These are phyloP conservation scores for Hydrolagus colliei DNA, from an alignment of 2,797 vertebrate species.

Conservation along the genomic window DNA sequence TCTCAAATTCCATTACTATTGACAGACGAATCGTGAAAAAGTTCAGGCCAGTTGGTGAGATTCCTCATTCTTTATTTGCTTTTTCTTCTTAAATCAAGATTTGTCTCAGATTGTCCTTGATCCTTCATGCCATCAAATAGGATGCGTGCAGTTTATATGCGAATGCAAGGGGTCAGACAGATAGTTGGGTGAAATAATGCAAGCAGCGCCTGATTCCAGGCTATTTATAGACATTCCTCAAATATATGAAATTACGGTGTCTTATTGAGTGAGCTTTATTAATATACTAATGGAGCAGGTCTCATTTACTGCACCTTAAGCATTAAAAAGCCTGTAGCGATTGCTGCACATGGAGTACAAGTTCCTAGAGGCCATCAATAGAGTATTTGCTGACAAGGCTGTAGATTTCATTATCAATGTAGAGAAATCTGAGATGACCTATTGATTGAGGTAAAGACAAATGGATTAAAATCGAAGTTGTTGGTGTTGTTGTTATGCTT, in stretches of 20 bases:
- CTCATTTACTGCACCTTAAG: neutral
- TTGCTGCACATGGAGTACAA: too few species aligned
- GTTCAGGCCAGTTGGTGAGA: neutral
- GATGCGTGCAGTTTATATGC: neutral
- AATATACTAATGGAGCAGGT: neutral
- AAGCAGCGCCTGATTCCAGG: neutral
- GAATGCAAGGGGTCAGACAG: neutral
- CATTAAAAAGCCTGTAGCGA: neutral
- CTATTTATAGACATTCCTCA: neutral
- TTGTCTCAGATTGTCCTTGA: neutral
- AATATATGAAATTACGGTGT: neutral
- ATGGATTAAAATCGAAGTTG: too few species aligned
- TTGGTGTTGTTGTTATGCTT: too few species aligned
- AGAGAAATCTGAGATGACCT: neutral
- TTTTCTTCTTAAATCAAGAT: neutral
- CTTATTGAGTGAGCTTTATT: neutral
- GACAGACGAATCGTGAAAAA: neutral
- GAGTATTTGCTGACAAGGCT: neutral
- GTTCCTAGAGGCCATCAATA: neutral
- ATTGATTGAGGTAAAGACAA: neutral
- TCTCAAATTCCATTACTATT: neutral
- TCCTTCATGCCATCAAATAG: neutral
- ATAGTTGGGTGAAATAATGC: neutral
- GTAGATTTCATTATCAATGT: neutral
- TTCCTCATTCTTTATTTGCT: too few species aligned